Base-by-base conservation (phyloP, 2,888 invertebrate genomes). In the Diplolepis rosae region DNA sequence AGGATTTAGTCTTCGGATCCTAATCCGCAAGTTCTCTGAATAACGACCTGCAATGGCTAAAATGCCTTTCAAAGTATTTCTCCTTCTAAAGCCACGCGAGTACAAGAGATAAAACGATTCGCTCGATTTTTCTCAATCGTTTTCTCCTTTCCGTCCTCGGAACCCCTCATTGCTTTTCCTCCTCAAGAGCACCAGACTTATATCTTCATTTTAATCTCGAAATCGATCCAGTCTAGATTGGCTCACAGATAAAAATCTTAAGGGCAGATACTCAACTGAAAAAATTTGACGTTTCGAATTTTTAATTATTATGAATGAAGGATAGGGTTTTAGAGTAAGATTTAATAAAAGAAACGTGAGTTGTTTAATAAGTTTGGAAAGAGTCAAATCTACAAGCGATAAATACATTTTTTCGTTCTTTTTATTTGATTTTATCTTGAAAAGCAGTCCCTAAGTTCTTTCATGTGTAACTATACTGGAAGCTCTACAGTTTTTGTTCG, bases 1-100 rank as follows among this genome's bases (percentile, higher is more conserved):
- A 39, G 65, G 66, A 67, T 69, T 74, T 73, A 68, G 61, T 67
- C 42, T 45, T 13, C n/a, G 15, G n/a, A 52, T 9, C 27, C 32
- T 30, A 24, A 54, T 28, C 50, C 42, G 51, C 61, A 65, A 67
- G 24, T 39, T 18, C 39, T 39, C 22, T 67, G 51, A 71, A 71
- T 65, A 52, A 42, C 30, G 68, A 68, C 48, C 39, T 15, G 28
- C 52, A 51, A 65, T 42, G 42, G 7, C 42, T 15, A 15, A 7
- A 15, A 15, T 42, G 1, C 15, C 42, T 5, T 42, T 5, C 15
- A 4, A 11, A 11, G 11, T 48, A 11, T 48, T 22, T 48, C 48
- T 22, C 18, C 18, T 48, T 48, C 48, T 18, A 22, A 48, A 48
- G 4, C 22, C 22, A 32, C 3, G 28, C 11, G 30, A 75, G 28